phyloP scores from a whole-genome alignment of 2,888 invertebrate genomes.

The Laothoe populi region DNA sequence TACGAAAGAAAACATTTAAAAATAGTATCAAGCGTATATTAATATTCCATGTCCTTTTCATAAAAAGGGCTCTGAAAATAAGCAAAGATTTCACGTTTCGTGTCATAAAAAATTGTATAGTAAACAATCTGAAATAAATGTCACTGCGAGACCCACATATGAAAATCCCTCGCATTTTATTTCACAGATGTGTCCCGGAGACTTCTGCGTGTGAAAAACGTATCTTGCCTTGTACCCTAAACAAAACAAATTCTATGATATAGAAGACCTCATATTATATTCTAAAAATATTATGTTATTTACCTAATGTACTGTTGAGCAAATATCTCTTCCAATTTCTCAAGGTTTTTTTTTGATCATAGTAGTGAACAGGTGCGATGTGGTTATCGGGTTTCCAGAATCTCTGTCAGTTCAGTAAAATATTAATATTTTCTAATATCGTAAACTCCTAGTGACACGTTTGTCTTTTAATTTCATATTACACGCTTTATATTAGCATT shows the following conservation, averaged over 20 bases:
- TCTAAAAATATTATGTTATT: neutral
- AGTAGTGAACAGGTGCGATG: too few relatives aligned
- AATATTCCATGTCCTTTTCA: neutral
- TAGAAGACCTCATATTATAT: neutral
- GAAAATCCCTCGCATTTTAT: constrained; percentile 23
- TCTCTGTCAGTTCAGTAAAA: too few relatives aligned
- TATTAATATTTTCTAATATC: too few relatives aligned
- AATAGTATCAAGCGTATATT: neutral
- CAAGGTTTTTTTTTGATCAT: too few relatives aligned
- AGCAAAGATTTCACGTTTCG: neutral
- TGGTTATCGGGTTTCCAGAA: too few relatives aligned
- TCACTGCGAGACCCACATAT: constrained; percentile 19
- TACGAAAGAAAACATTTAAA: neutral
- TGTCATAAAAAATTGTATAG: constrained; percentile 17
- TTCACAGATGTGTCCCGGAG: constrained; percentile 19
- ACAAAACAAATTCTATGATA: neutral
- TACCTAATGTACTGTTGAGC: too few relatives aligned
- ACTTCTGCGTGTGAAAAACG: constrained; percentile 8
- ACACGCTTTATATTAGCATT: too few relatives aligned
- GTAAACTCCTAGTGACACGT: too few relatives aligned
- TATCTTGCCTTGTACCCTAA: constrained; percentile 3
- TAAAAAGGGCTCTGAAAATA: constrained; percentile 11
- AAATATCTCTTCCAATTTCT: too few relatives aligned
- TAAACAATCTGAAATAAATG: constrained; percentile 20
- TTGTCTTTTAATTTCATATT: too few relatives aligned